Evolutionary conservation across 2,888 invertebrate species (phyloP).

Genomic region (Caenorhabditis afra): DNA sequence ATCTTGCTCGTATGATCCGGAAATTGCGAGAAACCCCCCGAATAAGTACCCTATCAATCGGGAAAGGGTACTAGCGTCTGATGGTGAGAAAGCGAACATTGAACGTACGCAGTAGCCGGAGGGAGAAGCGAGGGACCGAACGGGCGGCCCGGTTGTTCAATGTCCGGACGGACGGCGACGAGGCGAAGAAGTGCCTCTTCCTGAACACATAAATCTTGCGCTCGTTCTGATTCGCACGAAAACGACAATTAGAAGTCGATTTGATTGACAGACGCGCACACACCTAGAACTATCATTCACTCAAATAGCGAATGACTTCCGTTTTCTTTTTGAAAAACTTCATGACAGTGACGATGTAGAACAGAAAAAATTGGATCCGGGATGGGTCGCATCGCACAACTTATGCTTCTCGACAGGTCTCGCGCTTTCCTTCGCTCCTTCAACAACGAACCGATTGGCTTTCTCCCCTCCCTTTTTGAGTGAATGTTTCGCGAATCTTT

Average conservation of each 20-base stretch:
- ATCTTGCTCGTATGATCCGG: constrained; percentile 42
- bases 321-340: constrained; percentile 33
- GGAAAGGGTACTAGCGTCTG: background rate
- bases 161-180: background rate
- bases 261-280: constrained; percentile 52
- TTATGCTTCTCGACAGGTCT: constrained; percentile 40
- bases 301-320: constrained; percentile 32
- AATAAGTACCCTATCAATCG: constrained; percentile 18
- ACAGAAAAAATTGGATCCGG: too few species aligned
- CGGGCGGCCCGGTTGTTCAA: background rate
- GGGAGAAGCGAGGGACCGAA: background rate
- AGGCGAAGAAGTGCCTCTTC: constrained; percentile 5
- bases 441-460: constrained; percentile 17
- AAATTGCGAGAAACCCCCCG: constrained; percentile 23
- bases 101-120: background rate
- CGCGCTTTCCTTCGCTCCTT: background rate
- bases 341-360: too few species aligned
- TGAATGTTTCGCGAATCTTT: constrained; percentile 46
- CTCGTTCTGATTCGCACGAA: constrained; percentile 16
- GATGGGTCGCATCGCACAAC: background rate
- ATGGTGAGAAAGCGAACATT: background rate
- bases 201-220: constrained; percentile 49
- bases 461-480: constrained; percentile 26
- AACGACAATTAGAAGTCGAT: constrained; percentile 40
- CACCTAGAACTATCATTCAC: constrained; percentile 24